These are phyloP conservation scores for Orius laevigatus DNA, from an alignment of 1,140 invertebrate species.

Conservation along the genomic window DNA sequence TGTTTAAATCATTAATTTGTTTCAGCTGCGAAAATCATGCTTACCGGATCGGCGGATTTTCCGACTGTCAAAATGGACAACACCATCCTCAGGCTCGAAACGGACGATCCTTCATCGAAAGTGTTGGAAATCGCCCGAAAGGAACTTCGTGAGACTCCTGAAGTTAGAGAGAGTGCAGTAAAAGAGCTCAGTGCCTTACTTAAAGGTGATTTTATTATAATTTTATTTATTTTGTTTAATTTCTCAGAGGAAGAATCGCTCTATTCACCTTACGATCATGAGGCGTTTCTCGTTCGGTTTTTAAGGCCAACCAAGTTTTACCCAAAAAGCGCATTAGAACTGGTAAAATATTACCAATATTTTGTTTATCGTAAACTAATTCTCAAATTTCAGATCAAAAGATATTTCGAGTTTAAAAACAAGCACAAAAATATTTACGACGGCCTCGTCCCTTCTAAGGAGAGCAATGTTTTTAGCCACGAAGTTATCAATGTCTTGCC, in stretches of 20 bases:
- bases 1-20: not conserved
- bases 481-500: conserved; percentile 61
- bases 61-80: conserved; percentile 50
- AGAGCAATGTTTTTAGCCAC: conserved; percentile 58
- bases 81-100: conserved; percentile 46
- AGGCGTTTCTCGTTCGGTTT: conserved; percentile 55
- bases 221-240: conserved; percentile 20
- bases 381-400: conserved; percentile 41
- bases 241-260: conserved; percentile 51
- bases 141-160: conserved; percentile 54
- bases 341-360: conserved; percentile 28
- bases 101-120: conserved; percentile 39
- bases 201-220: conserved; percentile 35
- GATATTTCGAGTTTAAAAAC: conserved; percentile 61
- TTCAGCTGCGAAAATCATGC: conserved; percentile 42
- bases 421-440: conserved; percentile 58
- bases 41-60: conserved; percentile 45
- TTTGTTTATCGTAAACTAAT: not conserved
- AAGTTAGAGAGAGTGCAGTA: conserved; percentile 41
- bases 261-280: conserved; percentile 47
- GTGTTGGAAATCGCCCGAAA: conserved; percentile 49
- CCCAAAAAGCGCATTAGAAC: conserved; percentile 50
- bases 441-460: conserved; percentile 45
- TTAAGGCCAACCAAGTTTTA: conserved; percentile 65
- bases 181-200: conserved; percentile 44